A percentile compares a stretch with the other conserved stretches of the same genome.
Evolutionary conservation across 2,888 invertebrate genomes (phyloP).

Genomic region (Emesis russula): DNA sequence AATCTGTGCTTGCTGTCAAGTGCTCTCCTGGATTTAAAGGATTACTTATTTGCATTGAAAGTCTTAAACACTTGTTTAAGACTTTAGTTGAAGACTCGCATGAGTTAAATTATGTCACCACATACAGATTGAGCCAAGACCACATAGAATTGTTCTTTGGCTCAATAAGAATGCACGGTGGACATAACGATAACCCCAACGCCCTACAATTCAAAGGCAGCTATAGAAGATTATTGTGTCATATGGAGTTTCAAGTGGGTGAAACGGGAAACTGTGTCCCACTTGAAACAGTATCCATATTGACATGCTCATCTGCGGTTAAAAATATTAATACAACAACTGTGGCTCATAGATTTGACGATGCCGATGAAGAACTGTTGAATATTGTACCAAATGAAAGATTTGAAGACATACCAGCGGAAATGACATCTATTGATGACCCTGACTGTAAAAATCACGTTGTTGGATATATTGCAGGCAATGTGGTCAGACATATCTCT

Average conservation of each 20-base stretch:
- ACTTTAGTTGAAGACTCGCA: slow-evolving; percentile 18
- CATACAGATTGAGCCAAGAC: slow-evolving; percentile 60
- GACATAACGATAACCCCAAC: slow-evolving; percentile 80
- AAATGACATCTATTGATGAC: slow-evolving; percentile 28
- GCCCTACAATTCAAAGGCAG: slow-evolving; percentile 66
- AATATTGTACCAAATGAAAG: too few species aligned
- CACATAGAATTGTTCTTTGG: slow-evolving; percentile 76
- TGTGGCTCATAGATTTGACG: slow-evolving; percentile 34
- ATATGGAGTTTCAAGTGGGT: slow-evolving; percentile 62
- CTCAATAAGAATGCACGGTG: slow-evolving; percentile 67
- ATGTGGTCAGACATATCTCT: slow-evolving; percentile 32
- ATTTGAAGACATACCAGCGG: slow-evolving; percentile 17
- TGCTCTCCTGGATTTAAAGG: slow-evolving; percentile 17
- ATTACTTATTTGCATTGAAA: slow-evolving; percentile 30
- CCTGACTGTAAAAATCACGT: slow-evolving; percentile 29
- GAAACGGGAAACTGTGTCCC: slow-evolving; percentile 72
- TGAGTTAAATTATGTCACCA: slow-evolving; percentile 31
- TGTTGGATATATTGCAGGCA: slow-evolving; percentile 43
- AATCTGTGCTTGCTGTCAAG: background rate
- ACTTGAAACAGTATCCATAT: slow-evolving; percentile 59
- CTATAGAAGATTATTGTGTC: slow-evolving; percentile 65
- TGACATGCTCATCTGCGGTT: slow-evolving; percentile 55
- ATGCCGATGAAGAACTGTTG: slow-evolving; percentile 13
- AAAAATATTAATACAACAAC: slow-evolving; percentile 51
- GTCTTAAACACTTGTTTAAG: slow-evolving; percentile 31